A percentile compares a stretch with the other conserved stretches of the same genome.
These are phyloP conservation scores for Rhegmatorhina hoffmannsi DNA, from an alignment of 2,113 vertebrate species.

Conservation along the genomic window DNA sequence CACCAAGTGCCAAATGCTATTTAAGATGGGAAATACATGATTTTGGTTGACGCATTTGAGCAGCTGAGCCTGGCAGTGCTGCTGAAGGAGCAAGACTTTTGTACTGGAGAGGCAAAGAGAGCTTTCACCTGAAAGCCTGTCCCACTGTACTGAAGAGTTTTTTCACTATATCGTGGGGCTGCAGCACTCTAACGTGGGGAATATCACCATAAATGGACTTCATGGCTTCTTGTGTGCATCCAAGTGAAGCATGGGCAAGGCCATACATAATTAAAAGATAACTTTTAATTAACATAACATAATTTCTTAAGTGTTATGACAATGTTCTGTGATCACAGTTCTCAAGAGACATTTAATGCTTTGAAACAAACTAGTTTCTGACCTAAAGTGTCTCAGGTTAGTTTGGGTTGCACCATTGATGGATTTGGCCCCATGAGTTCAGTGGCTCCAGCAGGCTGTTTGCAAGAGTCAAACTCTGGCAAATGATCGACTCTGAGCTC, in stretches of 20 bases:
- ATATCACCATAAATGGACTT: background rate
- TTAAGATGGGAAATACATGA: background rate
- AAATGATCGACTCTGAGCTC: constrained; percentile 51
- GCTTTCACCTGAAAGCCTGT: background rate
- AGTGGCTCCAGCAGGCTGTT: constrained; percentile 39
- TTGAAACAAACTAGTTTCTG: background rate
- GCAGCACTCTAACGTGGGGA: too few relatives aligned
- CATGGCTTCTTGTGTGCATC: background rate
- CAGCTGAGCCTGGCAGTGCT: background rate
- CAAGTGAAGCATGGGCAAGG: background rate
- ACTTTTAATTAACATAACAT: constrained; percentile 11
- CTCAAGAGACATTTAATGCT: background rate
- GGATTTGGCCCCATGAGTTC: constrained; percentile 45
- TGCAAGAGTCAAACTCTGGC: constrained; percentile 44
- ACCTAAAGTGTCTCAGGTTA: background rate
- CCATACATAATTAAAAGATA: background rate
- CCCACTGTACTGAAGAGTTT: background rate
- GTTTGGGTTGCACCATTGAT: background rate
- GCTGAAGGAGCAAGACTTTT: background rate
- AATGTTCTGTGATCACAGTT: background rate
- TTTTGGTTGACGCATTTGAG: background rate
- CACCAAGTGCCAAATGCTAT: background rate
- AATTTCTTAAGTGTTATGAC: constrained; percentile 18
- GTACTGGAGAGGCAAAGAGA: background rate
- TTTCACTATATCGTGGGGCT: background rate